Evolutionary conservation across 2,888 invertebrate genomes (phyloP).

Genomic region (Osmoderma eremita): DNA sequence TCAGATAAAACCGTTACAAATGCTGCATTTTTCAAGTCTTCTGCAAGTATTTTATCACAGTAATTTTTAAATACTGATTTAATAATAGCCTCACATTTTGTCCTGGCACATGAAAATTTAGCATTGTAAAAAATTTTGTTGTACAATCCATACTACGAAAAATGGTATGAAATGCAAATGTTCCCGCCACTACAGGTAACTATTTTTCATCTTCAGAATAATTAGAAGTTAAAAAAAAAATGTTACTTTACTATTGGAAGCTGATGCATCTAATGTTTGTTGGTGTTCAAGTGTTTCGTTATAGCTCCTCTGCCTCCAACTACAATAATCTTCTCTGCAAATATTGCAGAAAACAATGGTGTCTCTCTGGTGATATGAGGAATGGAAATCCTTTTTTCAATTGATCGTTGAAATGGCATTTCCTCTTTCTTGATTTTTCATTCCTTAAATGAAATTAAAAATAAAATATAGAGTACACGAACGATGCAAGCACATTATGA

Average conservation of each 20-base stretch:
- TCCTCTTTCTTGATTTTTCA: background rate
- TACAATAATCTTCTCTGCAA: constrained; percentile 41
- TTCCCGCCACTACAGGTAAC: constrained; percentile 23
- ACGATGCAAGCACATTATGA: too few relatives aligned
- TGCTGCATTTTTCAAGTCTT: background rate
- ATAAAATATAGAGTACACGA: too few relatives aligned
- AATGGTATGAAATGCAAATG: constrained; percentile 30
- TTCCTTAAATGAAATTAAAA: background rate
- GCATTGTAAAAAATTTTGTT: background rate
- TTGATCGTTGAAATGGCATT: background rate
- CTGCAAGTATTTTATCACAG: background rate
- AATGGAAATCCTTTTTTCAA: too few relatives aligned
- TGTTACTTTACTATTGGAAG: constrained; percentile 18
- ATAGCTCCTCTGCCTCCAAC: constrained; percentile 34
- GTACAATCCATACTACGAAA: background rate
- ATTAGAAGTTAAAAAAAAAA: constrained; percentile 11
- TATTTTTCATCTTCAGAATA: constrained; percentile 33
- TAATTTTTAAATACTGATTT: background rate
- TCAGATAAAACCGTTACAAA: constrained; percentile 10
- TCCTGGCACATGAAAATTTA: too few relatives aligned
- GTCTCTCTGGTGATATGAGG: background rate
- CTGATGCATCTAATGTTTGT: constrained; percentile 37
- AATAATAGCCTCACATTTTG: background rate
- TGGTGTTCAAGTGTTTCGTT: constrained; percentile 40
- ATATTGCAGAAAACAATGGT: constrained; percentile 40